Conservation (phyloP, 1,140 invertebrate species). For the Diabrotica undecimpunctata region DNA sequence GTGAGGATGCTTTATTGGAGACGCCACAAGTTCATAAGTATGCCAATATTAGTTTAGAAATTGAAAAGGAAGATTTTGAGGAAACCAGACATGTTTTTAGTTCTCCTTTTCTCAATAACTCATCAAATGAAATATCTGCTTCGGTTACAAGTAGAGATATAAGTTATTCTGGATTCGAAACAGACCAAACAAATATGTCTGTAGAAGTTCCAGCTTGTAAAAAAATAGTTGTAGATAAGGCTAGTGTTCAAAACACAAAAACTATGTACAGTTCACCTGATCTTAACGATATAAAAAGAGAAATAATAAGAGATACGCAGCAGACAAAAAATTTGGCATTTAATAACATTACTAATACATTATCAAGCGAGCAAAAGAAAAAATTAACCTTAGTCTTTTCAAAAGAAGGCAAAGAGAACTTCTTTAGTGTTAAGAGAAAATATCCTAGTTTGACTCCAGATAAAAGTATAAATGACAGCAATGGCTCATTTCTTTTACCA, state of each 20-base stretch:
- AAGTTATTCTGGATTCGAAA: slow-evolving; percentile 32
- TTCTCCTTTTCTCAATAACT: slow-evolving; percentile 17
- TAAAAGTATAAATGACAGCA: slow-evolving; percentile 20
- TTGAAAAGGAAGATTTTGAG: slow-evolving; percentile 21
- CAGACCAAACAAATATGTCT: slow-evolving; percentile 16
- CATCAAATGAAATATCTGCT: neutral
- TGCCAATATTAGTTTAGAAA: slow-evolving; percentile 12
- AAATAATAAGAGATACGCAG: neutral
- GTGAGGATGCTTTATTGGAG: slow-evolving; percentile 41
- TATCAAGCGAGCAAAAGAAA: slow-evolving; percentile 21
- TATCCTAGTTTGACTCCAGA: slow-evolving; percentile 31
- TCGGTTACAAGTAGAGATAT: slow-evolving; percentile 28
- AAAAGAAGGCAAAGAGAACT: slow-evolving; percentile 30
- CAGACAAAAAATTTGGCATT: neutral
- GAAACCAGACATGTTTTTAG: slow-evolving; percentile 24
- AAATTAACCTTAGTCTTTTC: slow-evolving; percentile 29
- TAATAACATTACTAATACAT: slow-evolving; percentile 19
- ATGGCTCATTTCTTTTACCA: neutral
- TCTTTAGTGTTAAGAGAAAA: slow-evolving; percentile 25
- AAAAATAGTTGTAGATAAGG: slow-evolving; percentile 16
- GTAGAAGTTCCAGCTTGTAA: slow-evolving; percentile 23
- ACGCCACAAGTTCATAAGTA: slow-evolving; percentile 28
- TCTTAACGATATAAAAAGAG: neutral
- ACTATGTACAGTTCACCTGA: neutral
- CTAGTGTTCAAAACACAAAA: neutral